These are phyloP conservation scores for Phocides pigmalion DNA, from an alignment of 1,140 invertebrate species.

Conservation along the genomic window DNA sequence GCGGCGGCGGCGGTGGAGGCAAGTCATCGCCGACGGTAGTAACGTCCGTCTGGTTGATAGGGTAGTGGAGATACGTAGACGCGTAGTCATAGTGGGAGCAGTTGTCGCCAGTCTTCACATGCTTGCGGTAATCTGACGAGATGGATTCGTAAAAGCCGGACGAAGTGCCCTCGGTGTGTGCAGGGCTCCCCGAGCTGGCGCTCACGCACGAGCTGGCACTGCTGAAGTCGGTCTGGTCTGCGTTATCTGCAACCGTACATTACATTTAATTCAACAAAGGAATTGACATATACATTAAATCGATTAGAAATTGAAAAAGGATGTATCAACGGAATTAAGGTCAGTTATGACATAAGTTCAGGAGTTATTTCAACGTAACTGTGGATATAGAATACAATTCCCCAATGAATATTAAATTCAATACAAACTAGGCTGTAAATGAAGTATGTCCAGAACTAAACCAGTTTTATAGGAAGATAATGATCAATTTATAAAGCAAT, in stretches of 20 bases:
- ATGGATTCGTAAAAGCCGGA: conserved; percentile 64
- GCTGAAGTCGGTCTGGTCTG: conserved; percentile 53
- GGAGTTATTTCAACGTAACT: too few species aligned
- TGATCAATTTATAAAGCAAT: too few species aligned
- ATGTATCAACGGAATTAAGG: too few species aligned
- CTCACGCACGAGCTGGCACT: conserved; percentile 41
- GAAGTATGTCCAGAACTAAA: too few species aligned
- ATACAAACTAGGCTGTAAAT: too few species aligned
- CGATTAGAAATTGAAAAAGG: too few species aligned
- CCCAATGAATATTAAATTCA: too few species aligned
- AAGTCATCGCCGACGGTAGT: conserved; percentile 56
- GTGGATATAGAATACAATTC: too few species aligned
- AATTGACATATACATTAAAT: not conserved
- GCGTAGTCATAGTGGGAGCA: conserved; percentile 64
- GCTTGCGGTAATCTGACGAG: conserved; percentile 50
- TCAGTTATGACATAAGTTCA: too few species aligned
- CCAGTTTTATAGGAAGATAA: too few species aligned
- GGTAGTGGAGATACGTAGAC: conserved; percentile 56
- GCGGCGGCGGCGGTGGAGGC: conserved; percentile 86
- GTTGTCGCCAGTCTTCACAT: conserved; percentile 46
- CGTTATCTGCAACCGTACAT: conserved; percentile 48
- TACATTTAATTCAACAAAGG: too few species aligned
- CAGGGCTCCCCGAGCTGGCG: conserved; percentile 41
- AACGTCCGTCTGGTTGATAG: conserved; percentile 42
- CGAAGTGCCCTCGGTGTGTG: conserved; percentile 41